Base-by-base conservation (phyloP, 2,113 vertebrate species). In the Neomonachus schauinslandi region DNA sequence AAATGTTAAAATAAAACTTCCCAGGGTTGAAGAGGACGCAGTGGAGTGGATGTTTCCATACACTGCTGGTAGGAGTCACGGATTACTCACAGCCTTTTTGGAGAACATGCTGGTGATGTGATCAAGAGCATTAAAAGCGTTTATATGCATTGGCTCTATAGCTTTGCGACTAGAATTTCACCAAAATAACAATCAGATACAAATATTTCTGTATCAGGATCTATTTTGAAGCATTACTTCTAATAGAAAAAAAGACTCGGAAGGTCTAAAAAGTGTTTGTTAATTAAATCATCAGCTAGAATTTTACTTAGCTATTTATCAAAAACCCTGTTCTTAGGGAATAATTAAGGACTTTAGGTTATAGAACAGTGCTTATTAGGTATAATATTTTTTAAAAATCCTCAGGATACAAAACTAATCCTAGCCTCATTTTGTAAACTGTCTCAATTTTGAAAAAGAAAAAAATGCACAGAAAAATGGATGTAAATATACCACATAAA, bases 1-100 rank as follows among this genome's bases (percentile, higher is more conserved):
- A 95, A 91, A 53, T 93, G 76, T 97, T 94, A 59, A 88, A 94
- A 74, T 95, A 39, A 77, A 91, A 95, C 76, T 94, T 97, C 39
- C 53, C 76, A 95, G 76, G 57, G 39, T 91, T 81, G 51, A 63
- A 71, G 33, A 84, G 49, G 55, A 53, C 53, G 77, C n/a, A 21
- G 55, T 65, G n/a, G 82, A 92, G 83, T 49, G 21, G 31, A 74
- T 88, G 46, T 79, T 90, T 96, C 80, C 42, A 82, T 92, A 55
- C 28, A 72, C 19, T 65, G 28, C 51, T 89, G 33, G 46, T 69
- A 57, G 61, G 55, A 84, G 24, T 85, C 53, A 61, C 69, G 82
- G 93, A 86, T 95, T 79, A 49, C 57, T 95, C 49, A 85, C 49
- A 93, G 42, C 36, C 39, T 86, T 93, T 90, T 36, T 91, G 49